A percentile compares a stretch with the other conserved stretches of the same genome.
Conservation (phyloP, 2,113 vertebrate species). For the Psilopogon haemacephalus region DNA sequence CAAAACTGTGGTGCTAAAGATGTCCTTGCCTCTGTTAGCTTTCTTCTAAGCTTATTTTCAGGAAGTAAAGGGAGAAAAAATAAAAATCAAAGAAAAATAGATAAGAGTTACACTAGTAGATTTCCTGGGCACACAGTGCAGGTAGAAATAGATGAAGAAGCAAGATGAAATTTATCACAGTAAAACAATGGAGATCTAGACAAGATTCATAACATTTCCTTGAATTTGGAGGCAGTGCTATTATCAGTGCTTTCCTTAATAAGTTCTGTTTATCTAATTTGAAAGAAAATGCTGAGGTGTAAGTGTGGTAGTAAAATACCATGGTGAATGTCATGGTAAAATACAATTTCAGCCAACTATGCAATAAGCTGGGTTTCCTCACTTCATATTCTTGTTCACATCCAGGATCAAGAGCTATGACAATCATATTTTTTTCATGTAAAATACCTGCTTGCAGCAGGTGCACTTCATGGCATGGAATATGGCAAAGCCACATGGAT, state of each 20-base stretch:
- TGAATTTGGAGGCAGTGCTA: neutral
- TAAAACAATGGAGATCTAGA: neutral
- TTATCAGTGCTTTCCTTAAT: neutral
- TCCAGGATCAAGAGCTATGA: neutral
- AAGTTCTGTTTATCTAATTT: neutral
- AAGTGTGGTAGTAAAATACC: neutral
- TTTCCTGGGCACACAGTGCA: neutral
- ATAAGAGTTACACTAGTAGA: neutral
- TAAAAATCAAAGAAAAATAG: neutral
- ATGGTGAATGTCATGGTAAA: neutral
- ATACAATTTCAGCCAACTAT: neutral
- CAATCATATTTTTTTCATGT: neutral
- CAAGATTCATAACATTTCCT: neutral
- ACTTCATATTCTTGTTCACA: neutral
- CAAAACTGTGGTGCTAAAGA: neutral
- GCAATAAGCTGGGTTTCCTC: neutral
- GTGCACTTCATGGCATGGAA: neutral
- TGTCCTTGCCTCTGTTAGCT: neutral
- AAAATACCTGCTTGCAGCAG: slow-evolving; percentile 17
- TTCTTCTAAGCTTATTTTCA: neutral
- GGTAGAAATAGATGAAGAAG: neutral
- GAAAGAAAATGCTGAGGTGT: neutral
- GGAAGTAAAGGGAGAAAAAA: neutral
- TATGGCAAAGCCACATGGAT: neutral
- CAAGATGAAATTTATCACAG: neutral